Base-by-base conservation (phyloP, 37 sponge, comb jelly and placozoan species). In the Eunapius fragilis region DNA sequence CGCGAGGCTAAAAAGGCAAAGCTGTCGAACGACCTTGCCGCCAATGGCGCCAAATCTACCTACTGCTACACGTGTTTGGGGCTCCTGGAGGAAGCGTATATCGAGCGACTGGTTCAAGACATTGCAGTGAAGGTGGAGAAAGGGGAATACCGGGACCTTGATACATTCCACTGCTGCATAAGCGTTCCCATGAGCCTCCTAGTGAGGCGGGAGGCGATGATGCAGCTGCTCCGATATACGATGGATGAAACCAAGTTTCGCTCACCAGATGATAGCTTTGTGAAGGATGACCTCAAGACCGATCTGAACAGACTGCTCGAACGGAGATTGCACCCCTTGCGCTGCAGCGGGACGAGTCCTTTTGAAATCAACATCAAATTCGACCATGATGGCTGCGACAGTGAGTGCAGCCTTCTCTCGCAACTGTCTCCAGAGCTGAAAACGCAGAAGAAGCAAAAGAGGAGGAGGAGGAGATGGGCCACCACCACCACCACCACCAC, bases 291-390 rank as follows among this genome's bases (percentile, higher is more conserved):
- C 17, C 76, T 93, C 36, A 36, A 80, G 31, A 5, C 25, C 11
- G 50, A 28, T 2, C 76, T 93, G 30, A 73, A 25, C 17, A 13
- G 2, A n/a, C 12, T 23, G 25, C 76, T 87, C 17, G 71, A 71
- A 22, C 47, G 13, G 23, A 58, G 27, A 0, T 37, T 83, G 34
- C 24, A 79, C 3, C 72, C 69, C 0, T 68, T 89, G 69, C 12
- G 17, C 37, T 82, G 71, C 47, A 31, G 2, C 6, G 72, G 48
- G 9, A 78, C 88, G 7, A 74, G 85, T 47, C 84, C 82, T 0
- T 86, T 94, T 72, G 73, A 72, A 14, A 86, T 94, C 19, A 28
- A 35, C 2, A 25, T 94, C 10, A 58, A 82, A 17, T 28, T 94
- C 24, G 76, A 78, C 13, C 89, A 88, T 74, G 67, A 3, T 0